phyloP scores from a whole-genome alignment of 2,113 vertebrate genomes.

The Anguilla japonica region DNA sequence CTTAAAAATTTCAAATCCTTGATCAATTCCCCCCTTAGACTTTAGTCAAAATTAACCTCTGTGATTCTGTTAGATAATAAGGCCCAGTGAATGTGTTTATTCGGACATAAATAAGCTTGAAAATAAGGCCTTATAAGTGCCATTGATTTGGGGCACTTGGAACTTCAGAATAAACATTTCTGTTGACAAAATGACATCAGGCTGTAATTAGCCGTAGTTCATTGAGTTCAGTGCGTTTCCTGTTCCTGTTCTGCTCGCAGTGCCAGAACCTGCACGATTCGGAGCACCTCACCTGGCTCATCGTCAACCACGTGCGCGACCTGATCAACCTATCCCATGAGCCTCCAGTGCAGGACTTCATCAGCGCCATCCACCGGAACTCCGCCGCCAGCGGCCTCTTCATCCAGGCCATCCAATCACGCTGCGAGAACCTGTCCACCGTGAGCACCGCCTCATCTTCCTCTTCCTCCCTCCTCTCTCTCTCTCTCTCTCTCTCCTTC shows the following conservation, averaged over 20 bases:
- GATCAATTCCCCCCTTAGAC: too few species aligned
- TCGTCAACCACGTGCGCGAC: constrained; percentile 94
- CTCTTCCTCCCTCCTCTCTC: not conserved
- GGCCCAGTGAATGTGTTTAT: not conserved
- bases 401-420: constrained; percentile 96
- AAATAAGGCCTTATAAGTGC: not conserved
- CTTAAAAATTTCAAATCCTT: too few species aligned
- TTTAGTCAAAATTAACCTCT: too few species aligned
- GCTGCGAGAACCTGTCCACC: constrained; percentile 87
- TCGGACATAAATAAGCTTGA: not conserved
- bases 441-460: constrained; percentile 65
- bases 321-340: constrained; percentile 92
- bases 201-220: too few species aligned
- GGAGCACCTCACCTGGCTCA: constrained; percentile 94
- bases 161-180: not conserved
- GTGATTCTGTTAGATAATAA: not conserved
- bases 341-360: constrained; percentile 96
- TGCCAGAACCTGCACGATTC: constrained; percentile 99
- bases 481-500: too few species aligned
- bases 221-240: not conserved
- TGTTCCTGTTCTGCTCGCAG: constrained; percentile 55
- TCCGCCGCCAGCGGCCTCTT: constrained; percentile 96
- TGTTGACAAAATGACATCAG: not conserved
- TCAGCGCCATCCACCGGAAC: constrained; percentile 94
- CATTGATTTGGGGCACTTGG: not conserved